Percentiles rank a stretch among this genome's conserved stretches.
Conservation (phyloP, 2,888 invertebrate genomes). For the Molanna angustata region DNA sequence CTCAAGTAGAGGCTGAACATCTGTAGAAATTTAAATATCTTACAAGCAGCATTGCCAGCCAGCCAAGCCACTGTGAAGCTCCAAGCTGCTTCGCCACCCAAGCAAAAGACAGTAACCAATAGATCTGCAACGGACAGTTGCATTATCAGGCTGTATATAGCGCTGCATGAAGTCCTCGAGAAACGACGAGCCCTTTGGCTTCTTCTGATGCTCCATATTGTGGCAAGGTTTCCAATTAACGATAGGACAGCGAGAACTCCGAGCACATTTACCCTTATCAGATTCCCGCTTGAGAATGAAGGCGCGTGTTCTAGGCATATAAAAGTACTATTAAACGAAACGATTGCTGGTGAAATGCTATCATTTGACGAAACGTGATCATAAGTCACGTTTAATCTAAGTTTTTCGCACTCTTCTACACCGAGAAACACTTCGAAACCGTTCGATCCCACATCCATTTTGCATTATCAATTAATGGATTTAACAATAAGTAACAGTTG, state of each 20-base stretch:
- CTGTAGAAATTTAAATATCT: conserved; percentile 76
- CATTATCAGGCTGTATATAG: conserved; percentile 73
- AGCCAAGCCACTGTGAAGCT: conserved; percentile 77
- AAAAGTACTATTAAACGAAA: conserved; percentile 12
- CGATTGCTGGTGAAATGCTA: conserved; percentile 9
- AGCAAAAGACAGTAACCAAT: conserved; percentile 76
- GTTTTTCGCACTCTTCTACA: conserved; percentile 24
- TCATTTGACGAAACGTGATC: background rate
- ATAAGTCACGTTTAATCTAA: conserved; percentile 9
- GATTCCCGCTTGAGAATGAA: conserved; percentile 58
- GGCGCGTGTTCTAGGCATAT: conserved; percentile 66
- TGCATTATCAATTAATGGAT: background rate
- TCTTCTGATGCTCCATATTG: conserved; percentile 71
- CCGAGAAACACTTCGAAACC: conserved; percentile 22
- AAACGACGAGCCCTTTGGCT: conserved; percentile 59
- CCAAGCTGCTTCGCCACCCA: conserved; percentile 80
- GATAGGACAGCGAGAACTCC: conserved; percentile 69
- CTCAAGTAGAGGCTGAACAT: conserved; percentile 81
- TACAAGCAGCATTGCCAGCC: conserved; percentile 76
- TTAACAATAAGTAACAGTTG: too few relatives aligned
- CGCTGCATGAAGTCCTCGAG: conserved; percentile 63
- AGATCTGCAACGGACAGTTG: conserved; percentile 82
- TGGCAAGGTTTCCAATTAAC: conserved; percentile 70
- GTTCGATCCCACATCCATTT: conserved; percentile 29
- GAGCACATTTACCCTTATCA: conserved; percentile 66